Evolutionary conservation across 2,113 vertebrate genomes (phyloP), one percentile per base, ranked within the genome.

Genomic region (Oostethus manadensis): DNA sequence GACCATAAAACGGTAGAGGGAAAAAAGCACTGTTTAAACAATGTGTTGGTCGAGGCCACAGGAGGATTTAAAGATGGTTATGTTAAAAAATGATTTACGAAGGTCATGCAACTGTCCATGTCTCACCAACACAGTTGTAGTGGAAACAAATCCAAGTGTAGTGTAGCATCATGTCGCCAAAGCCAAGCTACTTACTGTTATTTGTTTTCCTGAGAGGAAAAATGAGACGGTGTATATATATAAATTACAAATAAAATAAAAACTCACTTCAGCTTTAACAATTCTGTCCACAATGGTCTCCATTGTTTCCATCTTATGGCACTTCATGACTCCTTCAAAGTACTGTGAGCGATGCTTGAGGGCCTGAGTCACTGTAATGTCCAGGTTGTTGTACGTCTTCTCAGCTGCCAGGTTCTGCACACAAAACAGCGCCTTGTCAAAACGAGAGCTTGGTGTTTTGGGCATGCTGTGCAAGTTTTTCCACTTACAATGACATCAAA

Each of bases 401-500:
- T 99, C 97, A 83, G 97, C 94, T 86, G 97, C 97, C 86, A 99
- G 88, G 80, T 99, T 99, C 97, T 99, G 80, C 15, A 73, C 64
- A 49, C 16, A 63, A 13, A 49, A 16, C 5, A n/a, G 17, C 23
- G 13, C 42, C 42, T 55, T 18, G 21, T 45, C 22, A 17, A 23
- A 42, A 45, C 42, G 8, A 15, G 14, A 3, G 56, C 42, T 10
- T 15, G 9, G 16, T 44, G 21, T 11, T 42, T 17, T 10, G 0
- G 51, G 5, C 16, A n/a, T 6, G 15, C 51, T 8, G n/a, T 7
- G 8, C 17, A 58, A 13, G 43, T 13, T 46, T 51, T 54, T 35
- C 9, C 87, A 98, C 96, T 98, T 93, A 99, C 97, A 85, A 99
- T 99, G 74, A 99, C 97, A 83, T 99, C 97, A 88, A 99, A 99